phyloP scores from a whole-genome alignment of 1,140 invertebrate genomes.

The Drosophila pseudoananassae region DNA sequence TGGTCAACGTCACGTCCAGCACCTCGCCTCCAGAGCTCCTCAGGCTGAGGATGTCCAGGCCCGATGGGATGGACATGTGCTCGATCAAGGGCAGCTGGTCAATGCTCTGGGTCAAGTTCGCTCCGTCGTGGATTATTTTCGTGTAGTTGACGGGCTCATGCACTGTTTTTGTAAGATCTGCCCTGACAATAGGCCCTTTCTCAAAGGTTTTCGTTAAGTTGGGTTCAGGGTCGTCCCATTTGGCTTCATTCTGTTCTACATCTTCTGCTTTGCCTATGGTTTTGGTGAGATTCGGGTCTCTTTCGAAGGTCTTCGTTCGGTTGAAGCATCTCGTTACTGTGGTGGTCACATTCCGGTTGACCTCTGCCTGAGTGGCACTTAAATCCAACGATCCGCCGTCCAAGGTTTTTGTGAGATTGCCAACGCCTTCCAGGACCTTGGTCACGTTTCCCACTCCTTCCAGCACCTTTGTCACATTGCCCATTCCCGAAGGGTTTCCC shows the following conservation, averaged over 20 bases:
- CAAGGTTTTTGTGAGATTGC: conserved; percentile 15
- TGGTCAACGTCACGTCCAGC: conserved; percentile 66
- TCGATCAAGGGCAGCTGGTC: conserved; percentile 72
- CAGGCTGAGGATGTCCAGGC: conserved; percentile 39
- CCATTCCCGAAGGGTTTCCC: not conserved
- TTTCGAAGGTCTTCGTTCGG: conserved; percentile 12
- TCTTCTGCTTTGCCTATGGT: conserved; percentile 3
- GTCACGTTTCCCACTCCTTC: conserved; percentile 3
- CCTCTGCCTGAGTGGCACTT: conserved; percentile 5
- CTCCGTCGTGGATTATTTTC: conserved; percentile 33
- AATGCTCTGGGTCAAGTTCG: conserved; percentile 56
- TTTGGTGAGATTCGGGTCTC: conserved; percentile 13
- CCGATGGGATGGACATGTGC: conserved; percentile 72
- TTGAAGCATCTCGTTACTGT: conserved; percentile 1
- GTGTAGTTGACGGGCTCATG: conserved; percentile 24
- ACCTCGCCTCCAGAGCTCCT: not conserved
- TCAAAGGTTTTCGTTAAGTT: conserved; percentile 27
- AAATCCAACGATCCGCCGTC: not conserved
- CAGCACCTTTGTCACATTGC: conserved; percentile 11
- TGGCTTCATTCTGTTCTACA: not conserved
- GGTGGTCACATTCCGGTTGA: not conserved
- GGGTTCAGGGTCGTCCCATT: not conserved
- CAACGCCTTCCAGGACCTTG: not conserved
- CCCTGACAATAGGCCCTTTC: conserved; percentile 9
- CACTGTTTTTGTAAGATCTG: conserved; percentile 32